Conservation (phyloP, 2,797 vertebrate species). For the Pachyuromys duprasi region DNA sequence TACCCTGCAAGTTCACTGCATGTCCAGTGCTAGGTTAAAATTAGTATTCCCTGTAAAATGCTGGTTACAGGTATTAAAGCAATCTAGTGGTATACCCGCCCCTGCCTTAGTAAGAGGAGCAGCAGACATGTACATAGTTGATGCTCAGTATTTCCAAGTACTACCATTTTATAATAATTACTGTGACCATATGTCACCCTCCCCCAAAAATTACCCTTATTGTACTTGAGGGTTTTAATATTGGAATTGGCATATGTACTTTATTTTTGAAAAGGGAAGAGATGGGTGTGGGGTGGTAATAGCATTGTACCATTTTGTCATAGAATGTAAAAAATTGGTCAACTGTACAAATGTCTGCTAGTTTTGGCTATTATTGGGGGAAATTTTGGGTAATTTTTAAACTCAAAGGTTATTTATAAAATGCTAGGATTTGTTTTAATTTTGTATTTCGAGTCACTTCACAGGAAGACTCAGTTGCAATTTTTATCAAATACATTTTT, state of each 20-base stretch:
- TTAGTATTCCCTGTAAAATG: conserved; percentile 88
- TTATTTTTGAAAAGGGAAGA: conserved; percentile 83
- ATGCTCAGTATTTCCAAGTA: conserved; percentile 96
- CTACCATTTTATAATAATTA: conserved; percentile 89
- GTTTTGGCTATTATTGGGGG: conserved; percentile 80
- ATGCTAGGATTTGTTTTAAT: conserved; percentile 73
- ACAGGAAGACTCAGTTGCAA: conserved; percentile 81
- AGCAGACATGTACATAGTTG: conserved; percentile 96
- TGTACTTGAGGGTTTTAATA: conserved; percentile 92
- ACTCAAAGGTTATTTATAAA: conserved; percentile 79
- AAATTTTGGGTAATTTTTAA: conserved; percentile 85
- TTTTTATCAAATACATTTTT: conserved; percentile 76
- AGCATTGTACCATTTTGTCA: conserved; percentile 91
- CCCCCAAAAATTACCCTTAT: conserved; percentile 89
- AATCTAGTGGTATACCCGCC: conserved; percentile 89
- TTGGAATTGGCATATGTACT: conserved; percentile 84
- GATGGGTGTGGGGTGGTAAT: conserved; percentile 78
- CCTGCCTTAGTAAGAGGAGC: conserved; percentile 90
- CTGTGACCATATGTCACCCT: conserved; percentile 87
- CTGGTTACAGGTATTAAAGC: conserved; percentile 88
- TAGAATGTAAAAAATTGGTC: conserved; percentile 88
- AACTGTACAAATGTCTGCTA: conserved; percentile 84
- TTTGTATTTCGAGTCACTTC: conserved; percentile 80
- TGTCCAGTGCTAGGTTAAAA: conserved; percentile 94
- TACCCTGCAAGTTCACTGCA: conserved; percentile 93